phyloP scores from a whole-genome alignment of 2,797 vertebrate species.

The Scarus forsteni region DNA sequence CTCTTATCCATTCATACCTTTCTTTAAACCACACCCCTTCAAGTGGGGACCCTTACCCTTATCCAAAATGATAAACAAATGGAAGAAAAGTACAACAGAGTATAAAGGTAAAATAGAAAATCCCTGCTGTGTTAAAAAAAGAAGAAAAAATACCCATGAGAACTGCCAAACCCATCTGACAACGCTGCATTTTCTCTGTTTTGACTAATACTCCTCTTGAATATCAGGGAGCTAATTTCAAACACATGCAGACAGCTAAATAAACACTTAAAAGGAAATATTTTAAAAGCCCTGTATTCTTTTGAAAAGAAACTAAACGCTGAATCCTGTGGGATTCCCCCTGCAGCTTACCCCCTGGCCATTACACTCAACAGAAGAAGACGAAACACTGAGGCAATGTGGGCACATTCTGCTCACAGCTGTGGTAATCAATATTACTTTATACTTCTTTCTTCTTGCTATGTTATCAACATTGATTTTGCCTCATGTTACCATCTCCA shows the following conservation, averaged over 20 bases:
- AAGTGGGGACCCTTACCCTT: background rate
- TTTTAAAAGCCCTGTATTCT: conserved; percentile 39
- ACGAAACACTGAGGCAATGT: conserved; percentile 43
- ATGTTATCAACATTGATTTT: conserved; percentile 30
- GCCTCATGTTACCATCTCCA: conserved; percentile 31
- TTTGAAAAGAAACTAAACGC: conserved; percentile 55
- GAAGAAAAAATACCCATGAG: background rate
- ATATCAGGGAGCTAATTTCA: background rate
- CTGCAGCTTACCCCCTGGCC: conserved; percentile 60
- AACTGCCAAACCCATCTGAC: background rate
- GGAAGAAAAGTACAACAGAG: conserved; percentile 3
- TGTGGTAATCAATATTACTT: conserved; percentile 51
- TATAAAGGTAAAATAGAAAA: background rate
- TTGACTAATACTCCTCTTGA: background rate
- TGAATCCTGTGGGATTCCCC: conserved; percentile 54
- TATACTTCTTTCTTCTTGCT: conserved; percentile 22
- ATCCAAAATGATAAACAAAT: conserved; percentile 6
- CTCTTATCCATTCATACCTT: too few species aligned
- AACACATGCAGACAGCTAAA: conserved; percentile 24
- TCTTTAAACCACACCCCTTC: too few species aligned
- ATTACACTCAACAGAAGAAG: conserved; percentile 53
- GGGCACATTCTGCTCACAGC: conserved; percentile 48
- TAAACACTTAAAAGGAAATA: conserved; percentile 42
- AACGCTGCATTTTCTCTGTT: conserved; percentile 6
- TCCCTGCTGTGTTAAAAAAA: background rate